Evolutionary conservation across 2,888 invertebrate genomes (phyloP).

Genomic region (Drosophila austrosaltans): DNA sequence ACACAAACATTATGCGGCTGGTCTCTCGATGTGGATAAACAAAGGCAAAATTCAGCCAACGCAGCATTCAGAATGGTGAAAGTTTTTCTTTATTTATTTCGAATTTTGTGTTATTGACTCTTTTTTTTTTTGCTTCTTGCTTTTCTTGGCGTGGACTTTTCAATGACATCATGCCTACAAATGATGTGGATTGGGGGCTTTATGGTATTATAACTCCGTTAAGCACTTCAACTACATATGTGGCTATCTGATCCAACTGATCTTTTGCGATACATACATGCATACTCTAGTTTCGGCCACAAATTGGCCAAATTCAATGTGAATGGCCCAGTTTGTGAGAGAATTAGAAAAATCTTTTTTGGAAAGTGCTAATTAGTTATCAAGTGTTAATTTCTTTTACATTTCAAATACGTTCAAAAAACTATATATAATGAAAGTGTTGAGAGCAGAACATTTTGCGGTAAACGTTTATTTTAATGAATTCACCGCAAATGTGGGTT

Average conservation of each 20-base stretch:
- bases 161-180: conserved; percentile 45
- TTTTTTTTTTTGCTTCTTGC: neutral
- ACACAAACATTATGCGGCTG: conserved; percentile 12
- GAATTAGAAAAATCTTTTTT: conserved; percentile 20
- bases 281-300: conserved; percentile 2
- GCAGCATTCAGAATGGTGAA: conserved; percentile 71
- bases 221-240: conserved; percentile 16
- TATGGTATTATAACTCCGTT: neutral
- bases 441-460: conserved; percentile 4
- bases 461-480: neutral
- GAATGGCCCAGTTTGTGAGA: neutral
- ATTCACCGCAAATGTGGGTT: conserved; percentile 21
- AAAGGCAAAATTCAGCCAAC: conserved; percentile 48
- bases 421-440: conserved; percentile 14
- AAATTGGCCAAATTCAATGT: conserved; percentile 5
- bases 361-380: conserved; percentile 42
- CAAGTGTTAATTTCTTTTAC: conserved; percentile 21
- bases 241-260: conserved; percentile 12
- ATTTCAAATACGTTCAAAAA: conserved; percentile 7
- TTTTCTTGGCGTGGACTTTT: conserved; percentile 26
- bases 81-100: conserved; percentile 48
- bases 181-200: conserved; percentile 5
- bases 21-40: conserved; percentile 30
- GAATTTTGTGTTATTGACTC: conserved; percentile 43
- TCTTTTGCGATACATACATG: conserved; percentile 1